Evolutionary conservation across 1,140 invertebrate genomes (phyloP).

Genomic region (Dendrolimus punctatus): DNA sequence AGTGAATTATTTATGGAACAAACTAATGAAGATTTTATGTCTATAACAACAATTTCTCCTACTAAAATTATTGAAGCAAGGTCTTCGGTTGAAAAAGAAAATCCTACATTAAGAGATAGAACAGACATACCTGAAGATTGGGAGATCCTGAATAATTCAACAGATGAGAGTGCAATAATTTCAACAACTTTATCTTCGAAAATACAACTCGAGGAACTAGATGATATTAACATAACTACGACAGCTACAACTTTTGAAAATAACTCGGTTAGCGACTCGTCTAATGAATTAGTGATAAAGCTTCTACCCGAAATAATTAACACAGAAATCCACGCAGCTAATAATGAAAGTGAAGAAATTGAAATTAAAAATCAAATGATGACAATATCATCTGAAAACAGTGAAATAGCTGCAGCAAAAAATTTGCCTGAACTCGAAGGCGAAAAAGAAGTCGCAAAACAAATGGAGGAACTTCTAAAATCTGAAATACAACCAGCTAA

Average conservation of each 20-base stretch:
- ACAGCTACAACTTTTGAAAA: too few relatives aligned
- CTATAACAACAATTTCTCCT: too few relatives aligned
- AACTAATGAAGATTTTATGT: too few relatives aligned
- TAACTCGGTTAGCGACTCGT: background rate
- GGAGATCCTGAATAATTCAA: constrained; percentile 1
- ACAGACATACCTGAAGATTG: background rate
- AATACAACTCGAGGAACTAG: too few relatives aligned
- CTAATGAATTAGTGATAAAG: constrained; percentile 1
- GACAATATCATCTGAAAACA: background rate
- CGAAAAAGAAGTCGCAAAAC: constrained; percentile 15
- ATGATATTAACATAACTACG: too few relatives aligned
- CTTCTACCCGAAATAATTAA: background rate
- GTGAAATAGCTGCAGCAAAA: background rate
- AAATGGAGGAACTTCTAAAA: constrained; percentile 27
- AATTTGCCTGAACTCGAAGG: constrained; percentile 15
- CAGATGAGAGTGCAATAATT: constrained; percentile 1
- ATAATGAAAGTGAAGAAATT: background rate
- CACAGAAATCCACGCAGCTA: too few relatives aligned
- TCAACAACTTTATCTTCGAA: too few relatives aligned
- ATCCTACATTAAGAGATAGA: constrained; percentile 1
- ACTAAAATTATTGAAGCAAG: constrained; percentile 14
- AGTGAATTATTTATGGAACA: background rate
- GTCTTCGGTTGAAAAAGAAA: constrained; percentile 16
- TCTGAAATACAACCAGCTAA: constrained; percentile 37
- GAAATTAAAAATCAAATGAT: background rate